Percentiles rank a stretch among this genome's conserved stretches.
Conservation (phyloP, 2,113 vertebrate genomes). For the Triplophysa dalaica region DNA sequence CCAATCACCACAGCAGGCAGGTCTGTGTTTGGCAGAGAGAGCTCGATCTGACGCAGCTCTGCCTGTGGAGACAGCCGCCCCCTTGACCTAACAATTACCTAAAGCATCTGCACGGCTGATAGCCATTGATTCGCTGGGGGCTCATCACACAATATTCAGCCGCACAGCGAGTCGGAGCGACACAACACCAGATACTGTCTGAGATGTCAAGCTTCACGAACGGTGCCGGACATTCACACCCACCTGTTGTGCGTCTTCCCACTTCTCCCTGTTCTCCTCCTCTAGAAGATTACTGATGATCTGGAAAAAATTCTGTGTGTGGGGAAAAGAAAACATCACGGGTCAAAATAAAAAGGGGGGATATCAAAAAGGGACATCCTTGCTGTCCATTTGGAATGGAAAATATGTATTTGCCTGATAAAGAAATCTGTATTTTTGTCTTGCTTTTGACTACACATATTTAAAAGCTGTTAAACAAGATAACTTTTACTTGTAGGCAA, state of each 20-base stretch:
- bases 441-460: too few species aligned
- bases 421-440: too few species aligned
- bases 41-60: slow-evolving; percentile 12
- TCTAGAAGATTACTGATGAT: slow-evolving; percentile 99
- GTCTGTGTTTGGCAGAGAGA: slow-evolving; percentile 18
- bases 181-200: slow-evolving; percentile 14
- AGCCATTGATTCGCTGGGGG: slow-evolving; percentile 39
- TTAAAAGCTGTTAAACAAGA: too few species aligned
- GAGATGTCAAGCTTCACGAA: slow-evolving; percentile 2
- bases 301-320: slow-evolving; percentile 97
- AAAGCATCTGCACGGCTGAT: slow-evolving; percentile 13
- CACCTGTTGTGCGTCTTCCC: slow-evolving; percentile 98
- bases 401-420: not conserved
- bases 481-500: too few species aligned
- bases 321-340: slow-evolving; percentile 47
- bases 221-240: slow-evolving; percentile 48
- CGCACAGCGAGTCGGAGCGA: not conserved
- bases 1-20: slow-evolving; percentile 18
- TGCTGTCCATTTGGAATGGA: not conserved
- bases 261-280: slow-evolving; percentile 98
- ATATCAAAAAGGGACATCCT: not conserved
- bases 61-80: slow-evolving; percentile 29
- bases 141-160: slow-evolving; percentile 27
- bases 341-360: not conserved
- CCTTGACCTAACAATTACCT: slow-evolving; percentile 45